phyloP scores from a whole-genome alignment of 2,888 invertebrate genomes.

The Melangyna quadrimaculata region DNA sequence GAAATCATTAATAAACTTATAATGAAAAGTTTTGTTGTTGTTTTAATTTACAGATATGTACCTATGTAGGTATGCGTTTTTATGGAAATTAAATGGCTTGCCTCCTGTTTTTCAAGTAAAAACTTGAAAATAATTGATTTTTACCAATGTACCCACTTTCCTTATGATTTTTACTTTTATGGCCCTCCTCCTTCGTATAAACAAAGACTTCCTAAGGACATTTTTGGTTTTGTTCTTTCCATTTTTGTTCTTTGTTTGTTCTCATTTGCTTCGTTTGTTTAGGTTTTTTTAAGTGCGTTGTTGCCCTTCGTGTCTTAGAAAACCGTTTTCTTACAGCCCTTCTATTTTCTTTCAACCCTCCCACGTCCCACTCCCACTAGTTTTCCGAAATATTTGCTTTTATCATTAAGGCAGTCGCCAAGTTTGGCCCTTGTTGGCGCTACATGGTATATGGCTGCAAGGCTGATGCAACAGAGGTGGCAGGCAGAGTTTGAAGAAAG shows the following conservation, averaged over 20 bases:
- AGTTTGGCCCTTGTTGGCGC: slow-evolving; percentile 5
- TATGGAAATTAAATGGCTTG: neutral
- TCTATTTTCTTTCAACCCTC: neutral
- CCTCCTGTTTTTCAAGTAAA: neutral
- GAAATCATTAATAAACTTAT: neutral
- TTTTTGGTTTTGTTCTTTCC: neutral
- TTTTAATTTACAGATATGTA: no score
- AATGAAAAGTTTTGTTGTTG: neutral
- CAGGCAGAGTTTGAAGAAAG: neutral
- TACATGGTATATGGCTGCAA: neutral
- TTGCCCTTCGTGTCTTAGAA: neutral
- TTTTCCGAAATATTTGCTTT: slow-evolving; percentile 38
- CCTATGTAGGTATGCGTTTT: neutral
- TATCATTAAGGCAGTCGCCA: slow-evolving; percentile 32
- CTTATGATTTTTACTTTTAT: neutral
- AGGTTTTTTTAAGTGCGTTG: neutral
- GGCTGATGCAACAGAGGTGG: neutral
- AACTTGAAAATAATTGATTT: neutral
- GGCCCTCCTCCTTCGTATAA: neutral
- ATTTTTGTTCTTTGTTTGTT: neutral
- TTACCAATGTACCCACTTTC: neutral
- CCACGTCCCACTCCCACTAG: neutral
- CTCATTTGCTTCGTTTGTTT: neutral
- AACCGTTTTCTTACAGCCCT: neutral
- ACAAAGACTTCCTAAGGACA: neutral